Percentiles rank a stretch among this genome's conserved stretches.
Conservation (phyloP, 35 echinoderm and acorn worm species). For the Apostichopus japonicus region DNA sequence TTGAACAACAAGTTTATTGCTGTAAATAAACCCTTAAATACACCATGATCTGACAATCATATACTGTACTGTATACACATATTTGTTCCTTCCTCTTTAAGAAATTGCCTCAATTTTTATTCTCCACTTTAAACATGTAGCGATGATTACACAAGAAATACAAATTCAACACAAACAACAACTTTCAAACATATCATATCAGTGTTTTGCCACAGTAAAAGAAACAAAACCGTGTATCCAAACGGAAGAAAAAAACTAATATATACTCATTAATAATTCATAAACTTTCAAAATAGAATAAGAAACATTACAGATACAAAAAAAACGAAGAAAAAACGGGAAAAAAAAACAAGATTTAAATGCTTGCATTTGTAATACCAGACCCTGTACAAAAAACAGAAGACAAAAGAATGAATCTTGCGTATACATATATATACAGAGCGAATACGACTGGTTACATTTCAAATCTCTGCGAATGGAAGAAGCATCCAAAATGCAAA, state of each 20-base stretch:
- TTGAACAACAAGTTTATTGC: too few relatives aligned
- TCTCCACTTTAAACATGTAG: too few relatives aligned
- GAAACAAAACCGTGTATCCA: neutral
- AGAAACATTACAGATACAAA: neutral
- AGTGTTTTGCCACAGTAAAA: neutral
- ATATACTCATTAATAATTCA: constrained; percentile 6
- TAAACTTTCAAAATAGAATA: neutral
- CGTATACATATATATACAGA: neutral
- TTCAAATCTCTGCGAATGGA: neutral
- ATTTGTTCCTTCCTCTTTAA: too few relatives aligned
- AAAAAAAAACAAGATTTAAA: too few relatives aligned
- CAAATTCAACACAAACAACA: neutral
- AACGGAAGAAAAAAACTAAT: neutral
- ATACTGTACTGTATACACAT: too few relatives aligned
- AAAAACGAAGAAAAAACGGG: neutral
- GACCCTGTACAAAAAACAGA: neutral
- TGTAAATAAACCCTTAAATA: too few relatives aligned
- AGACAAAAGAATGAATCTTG: neutral
- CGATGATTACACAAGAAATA: too few relatives aligned
- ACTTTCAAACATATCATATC: neutral
- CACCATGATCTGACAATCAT: too few relatives aligned
- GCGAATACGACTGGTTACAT: neutral
- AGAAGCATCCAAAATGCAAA: neutral
- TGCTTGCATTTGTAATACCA: neutral
- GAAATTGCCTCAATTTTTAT: too few relatives aligned